Evolutionary conservation across 2,888 invertebrate species (phyloP).

Genomic region (Eugnorisma glareosa): DNA sequence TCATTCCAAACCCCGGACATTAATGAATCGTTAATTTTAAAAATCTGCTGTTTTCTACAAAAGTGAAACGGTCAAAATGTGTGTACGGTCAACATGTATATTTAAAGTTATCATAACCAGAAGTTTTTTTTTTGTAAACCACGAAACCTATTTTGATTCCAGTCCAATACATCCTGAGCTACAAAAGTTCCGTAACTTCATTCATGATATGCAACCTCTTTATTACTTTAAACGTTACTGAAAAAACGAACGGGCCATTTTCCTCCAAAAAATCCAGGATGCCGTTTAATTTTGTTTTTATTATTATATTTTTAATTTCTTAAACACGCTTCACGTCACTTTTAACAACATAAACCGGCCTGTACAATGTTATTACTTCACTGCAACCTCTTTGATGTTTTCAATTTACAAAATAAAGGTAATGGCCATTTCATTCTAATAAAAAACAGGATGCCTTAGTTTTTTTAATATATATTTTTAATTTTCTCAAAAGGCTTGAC

Average conservation of each 20-base stretch:
- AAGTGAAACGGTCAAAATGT: neutral
- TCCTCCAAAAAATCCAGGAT: neutral
- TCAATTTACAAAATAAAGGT: neutral
- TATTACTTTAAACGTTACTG: neutral
- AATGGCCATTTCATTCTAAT: neutral
- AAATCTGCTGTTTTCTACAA: neutral
- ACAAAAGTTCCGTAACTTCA: neutral
- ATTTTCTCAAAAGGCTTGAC: neutral
- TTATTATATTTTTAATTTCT: neutral
- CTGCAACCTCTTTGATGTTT: constrained; percentile 6
- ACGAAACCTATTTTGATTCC: too few species aligned
- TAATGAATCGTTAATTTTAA: neutral
- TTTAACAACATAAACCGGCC: neutral
- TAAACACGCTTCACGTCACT: neutral
- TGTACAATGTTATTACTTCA: neutral
- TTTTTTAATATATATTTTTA: neutral
- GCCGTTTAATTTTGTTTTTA: neutral
- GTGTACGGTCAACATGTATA: neutral
- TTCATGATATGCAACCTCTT: neutral
- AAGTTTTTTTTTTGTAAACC: too few species aligned
- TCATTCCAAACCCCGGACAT: neutral
- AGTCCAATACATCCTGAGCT: neutral
- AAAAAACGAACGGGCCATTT: neutral
- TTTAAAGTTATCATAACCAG: neutral
- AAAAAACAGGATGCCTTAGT: neutral